Evolutionary conservation across 1,140 invertebrate genomes (phyloP).

Genomic region (Drosophila nikananu): DNA sequence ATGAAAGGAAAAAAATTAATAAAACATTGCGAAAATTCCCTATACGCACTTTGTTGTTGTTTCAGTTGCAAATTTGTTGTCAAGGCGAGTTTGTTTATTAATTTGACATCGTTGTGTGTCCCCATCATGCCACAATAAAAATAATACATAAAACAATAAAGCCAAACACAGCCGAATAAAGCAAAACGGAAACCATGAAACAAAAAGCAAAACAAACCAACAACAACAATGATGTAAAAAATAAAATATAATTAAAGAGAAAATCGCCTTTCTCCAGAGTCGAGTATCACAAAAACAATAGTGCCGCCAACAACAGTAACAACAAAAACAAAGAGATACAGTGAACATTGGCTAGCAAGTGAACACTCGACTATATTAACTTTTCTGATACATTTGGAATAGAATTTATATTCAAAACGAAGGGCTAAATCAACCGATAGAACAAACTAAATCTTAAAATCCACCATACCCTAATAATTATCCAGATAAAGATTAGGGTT

Average conservation of each 20-base stretch:
- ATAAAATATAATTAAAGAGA: slow-evolving; percentile 84
- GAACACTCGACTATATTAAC: neutral
- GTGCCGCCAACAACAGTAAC: slow-evolving; percentile 63
- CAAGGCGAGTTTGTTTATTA: slow-evolving; percentile 77
- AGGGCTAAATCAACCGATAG: neutral
- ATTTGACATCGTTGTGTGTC: slow-evolving; percentile 73
- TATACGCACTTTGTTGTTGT: slow-evolving; percentile 33
- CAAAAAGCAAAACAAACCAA: slow-evolving; percentile 44
- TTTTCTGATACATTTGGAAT: neutral
- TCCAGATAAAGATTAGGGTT: neutral
- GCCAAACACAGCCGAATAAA: slow-evolving; percentile 48
- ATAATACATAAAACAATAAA: slow-evolving; percentile 10
- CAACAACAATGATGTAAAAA: slow-evolving; percentile 76
- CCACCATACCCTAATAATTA: neutral
- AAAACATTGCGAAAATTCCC: slow-evolving; percentile 58
- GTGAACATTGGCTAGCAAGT: neutral
- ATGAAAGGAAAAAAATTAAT: slow-evolving; percentile 38
- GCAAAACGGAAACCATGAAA: slow-evolving; percentile 68
- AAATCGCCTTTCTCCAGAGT: slow-evolving; percentile 78
- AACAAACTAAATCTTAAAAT: neutral
- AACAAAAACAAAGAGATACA: slow-evolving; percentile 29
- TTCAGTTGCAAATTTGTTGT: slow-evolving; percentile 34
- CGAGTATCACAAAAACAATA: slow-evolving; percentile 81
- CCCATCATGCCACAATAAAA: slow-evolving; percentile 49
- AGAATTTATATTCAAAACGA: neutral